These are phyloP conservation scores for Pterocles burchelli DNA, from an alignment of 2,113 vertebrate species.

Conservation along the genomic window DNA sequence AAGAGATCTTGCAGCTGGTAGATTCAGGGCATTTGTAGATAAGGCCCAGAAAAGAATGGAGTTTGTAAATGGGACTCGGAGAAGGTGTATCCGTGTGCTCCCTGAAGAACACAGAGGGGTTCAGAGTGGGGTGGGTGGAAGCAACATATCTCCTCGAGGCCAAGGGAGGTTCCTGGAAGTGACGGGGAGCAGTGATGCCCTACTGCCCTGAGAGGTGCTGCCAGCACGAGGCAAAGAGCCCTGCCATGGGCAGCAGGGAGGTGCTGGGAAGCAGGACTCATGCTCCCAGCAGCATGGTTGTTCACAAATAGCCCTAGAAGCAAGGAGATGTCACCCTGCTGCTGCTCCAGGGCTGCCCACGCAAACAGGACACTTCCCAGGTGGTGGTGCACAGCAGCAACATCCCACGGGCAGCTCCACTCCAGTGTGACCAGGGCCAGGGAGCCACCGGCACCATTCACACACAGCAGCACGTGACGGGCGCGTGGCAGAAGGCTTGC, in stretches of 20 bases:
- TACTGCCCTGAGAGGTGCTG: accelerated
- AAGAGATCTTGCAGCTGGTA: neutral
- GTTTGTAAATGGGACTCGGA: neutral
- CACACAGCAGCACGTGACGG: neutral
- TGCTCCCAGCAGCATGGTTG: accelerated
- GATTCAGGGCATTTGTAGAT: neutral
- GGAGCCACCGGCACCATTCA: neutral
- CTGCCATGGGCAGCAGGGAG: neutral
- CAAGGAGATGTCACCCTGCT: neutral
- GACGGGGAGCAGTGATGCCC: neutral
- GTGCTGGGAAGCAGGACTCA: neutral
- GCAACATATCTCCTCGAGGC: accelerated
- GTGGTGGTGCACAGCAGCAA: neutral
- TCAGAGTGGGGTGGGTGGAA: neutral
- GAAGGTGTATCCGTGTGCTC: accelerated
- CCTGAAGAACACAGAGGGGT: neutral
- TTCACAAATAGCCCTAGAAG: neutral
- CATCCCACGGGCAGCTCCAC: neutral
- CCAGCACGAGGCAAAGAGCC: accelerated
- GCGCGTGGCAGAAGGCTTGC: neutral
- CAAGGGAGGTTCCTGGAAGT: neutral
- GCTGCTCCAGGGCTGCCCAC: neutral
- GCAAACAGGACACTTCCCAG: neutral
- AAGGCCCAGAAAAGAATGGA: neutral
- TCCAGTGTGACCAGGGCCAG: neutral